Evolutionary conservation across 30 jellyfish, hydroid and myxozoan species (phyloP).

Genomic region (Pseudorhiza aurosa): DNA sequence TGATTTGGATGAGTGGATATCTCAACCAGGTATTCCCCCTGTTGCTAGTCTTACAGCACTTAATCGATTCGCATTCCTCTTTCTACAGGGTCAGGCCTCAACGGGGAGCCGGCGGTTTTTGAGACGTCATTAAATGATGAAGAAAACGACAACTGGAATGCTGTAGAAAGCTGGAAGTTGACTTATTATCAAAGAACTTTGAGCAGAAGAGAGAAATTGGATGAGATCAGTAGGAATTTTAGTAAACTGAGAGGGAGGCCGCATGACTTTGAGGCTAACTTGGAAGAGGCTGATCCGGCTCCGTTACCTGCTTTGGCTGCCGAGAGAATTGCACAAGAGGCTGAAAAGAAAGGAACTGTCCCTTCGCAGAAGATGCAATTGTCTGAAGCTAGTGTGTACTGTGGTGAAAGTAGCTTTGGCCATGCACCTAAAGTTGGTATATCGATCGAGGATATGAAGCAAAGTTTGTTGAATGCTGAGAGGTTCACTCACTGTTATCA

Average conservation of each 20-base stretch:
- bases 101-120: not conserved
- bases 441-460: slow-evolving; percentile 36
- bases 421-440: slow-evolving; percentile 44
- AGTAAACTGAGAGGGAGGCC: slow-evolving; percentile 54
- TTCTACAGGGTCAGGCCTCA: not conserved
- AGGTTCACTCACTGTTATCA: slow-evolving; percentile 16
- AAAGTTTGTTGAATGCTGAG: slow-evolving; percentile 56
- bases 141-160: slow-evolving; percentile 14
- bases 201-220: slow-evolving; percentile 63
- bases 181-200: slow-evolving; percentile 75
- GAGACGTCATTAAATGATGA: not conserved
- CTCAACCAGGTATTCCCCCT: too few relatives aligned
- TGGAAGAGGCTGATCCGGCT: slow-evolving; percentile 23
- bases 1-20: too few relatives aligned
- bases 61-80: too few relatives aligned
- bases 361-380: not conserved
- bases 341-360: slow-evolving; percentile 6
- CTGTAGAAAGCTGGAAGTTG: slow-evolving; percentile 78
- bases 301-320: slow-evolving; percentile 52
- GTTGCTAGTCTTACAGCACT: too few relatives aligned
- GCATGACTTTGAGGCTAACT: slow-evolving; percentile 12
- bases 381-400: slow-evolving; percentile 50
- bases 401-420: slow-evolving; percentile 63
- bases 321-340: slow-evolving; percentile 66
- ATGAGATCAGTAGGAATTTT: slow-evolving; percentile 62